phyloP scores from a whole-genome alignment of 1,140 invertebrate species.

The Hylyphantes graminicola region DNA sequence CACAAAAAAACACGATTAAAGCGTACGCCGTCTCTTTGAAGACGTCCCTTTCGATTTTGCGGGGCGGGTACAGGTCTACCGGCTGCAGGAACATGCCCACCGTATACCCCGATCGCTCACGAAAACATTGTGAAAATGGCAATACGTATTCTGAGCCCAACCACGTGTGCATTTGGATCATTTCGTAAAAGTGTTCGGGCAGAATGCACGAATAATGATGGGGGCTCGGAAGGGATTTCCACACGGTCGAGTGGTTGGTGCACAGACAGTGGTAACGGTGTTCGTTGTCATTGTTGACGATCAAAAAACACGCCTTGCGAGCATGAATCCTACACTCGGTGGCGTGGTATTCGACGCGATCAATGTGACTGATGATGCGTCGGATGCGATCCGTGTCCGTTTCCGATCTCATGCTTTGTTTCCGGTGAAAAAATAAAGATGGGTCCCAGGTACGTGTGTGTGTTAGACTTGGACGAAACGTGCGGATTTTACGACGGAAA shows the following conservation, averaged over 20 bases:
- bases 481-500: neutral
- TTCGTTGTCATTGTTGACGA: no score
- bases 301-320: no score
- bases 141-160: no score
- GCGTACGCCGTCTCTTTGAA: no score
- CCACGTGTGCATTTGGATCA: no score
- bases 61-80: neutral
- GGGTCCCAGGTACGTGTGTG: neutral
- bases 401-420: neutral
- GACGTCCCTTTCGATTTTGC: neutral
- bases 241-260: neutral
- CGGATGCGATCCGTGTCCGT: neutral
- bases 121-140: no score
- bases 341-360: neutral
- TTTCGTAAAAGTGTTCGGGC: no score
- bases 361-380: neutral
- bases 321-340: neutral
- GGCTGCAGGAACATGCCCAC: neutral
- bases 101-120: constrained; percentile 15
- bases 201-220: constrained; percentile 3
- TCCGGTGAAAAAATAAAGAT: neutral
- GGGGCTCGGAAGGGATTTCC: neutral
- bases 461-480: no score
- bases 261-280: neutral
- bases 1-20: no score